Evolutionary conservation across 2,888 invertebrate genomes (phyloP).

Genomic region (Eupeodes luniger): DNA sequence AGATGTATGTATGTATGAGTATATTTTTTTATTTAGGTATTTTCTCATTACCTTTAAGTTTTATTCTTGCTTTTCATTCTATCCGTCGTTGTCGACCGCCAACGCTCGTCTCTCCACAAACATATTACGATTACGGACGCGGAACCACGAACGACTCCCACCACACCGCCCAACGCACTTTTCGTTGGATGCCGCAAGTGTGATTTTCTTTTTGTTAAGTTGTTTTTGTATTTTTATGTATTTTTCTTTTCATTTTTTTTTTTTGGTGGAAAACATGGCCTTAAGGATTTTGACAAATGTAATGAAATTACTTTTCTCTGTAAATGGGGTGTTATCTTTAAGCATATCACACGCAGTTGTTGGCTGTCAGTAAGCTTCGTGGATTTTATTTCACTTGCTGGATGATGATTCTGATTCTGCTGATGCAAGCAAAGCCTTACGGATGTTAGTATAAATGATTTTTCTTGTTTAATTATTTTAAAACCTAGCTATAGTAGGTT

Average conservation of each 20-base stretch:
- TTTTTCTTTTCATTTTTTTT: constrained; percentile 1
- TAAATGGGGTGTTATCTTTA: constrained; percentile 33
- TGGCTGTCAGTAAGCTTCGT: constrained; percentile 26
- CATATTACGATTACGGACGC: too few relatives aligned
- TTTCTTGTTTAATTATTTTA: constrained; percentile 3
- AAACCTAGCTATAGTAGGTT: not conserved
- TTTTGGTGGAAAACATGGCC: constrained; percentile 42
- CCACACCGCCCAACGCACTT: not conserved
- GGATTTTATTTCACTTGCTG: constrained; percentile 27
- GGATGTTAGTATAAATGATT: constrained; percentile 15
- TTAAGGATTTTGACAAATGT: constrained; percentile 65
- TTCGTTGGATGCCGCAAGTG: not conserved
- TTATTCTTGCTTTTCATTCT: constrained; percentile 32
- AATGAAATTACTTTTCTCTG: constrained; percentile 66
- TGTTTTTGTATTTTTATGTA: constrained; percentile 5
- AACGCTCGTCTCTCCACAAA: too few relatives aligned
- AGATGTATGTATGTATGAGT: not conserved
- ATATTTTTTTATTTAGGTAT: not conserved
- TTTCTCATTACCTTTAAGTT: constrained; percentile 21
- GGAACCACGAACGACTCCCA: not conserved
- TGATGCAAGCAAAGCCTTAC: not conserved
- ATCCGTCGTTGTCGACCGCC: not conserved
- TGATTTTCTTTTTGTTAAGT: constrained; percentile 11
- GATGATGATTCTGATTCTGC: not conserved
- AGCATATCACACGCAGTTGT: constrained; percentile 29